Base-by-base conservation (phyloP, 2,113 vertebrate genomes). In the Parotia lawesii region DNA sequence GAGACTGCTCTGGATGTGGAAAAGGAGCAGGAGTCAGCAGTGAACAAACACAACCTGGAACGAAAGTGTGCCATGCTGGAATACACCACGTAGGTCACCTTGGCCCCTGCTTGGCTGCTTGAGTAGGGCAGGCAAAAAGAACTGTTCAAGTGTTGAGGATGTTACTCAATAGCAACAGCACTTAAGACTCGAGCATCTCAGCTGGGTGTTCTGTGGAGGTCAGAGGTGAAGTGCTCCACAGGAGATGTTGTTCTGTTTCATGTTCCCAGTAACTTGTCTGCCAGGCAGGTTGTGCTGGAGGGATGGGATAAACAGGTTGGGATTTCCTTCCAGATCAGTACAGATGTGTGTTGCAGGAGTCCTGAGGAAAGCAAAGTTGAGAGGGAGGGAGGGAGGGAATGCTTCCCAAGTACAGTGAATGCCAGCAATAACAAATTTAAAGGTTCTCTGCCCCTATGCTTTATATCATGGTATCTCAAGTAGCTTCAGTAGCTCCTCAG, bases 41-140 rank as follows among this genome's bases (percentile, higher is more conserved):
- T 90, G 12, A 91, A 98, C 87, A 98, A 96, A 51, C 97, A 98
- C 95, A 98, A 97, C 11, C 95, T 98, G 85, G 98, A 98, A 51
- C 87, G 98, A 1, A 98, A 98, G 65, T 97, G 97, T 29, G 98
- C 97, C 2, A 97, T 98, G 97, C 54, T 98, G 97, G 97, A 98
- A 38, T 98, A 98, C 6, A 97, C 96, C 64, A 97, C 96, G 98
- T 98, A 94, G 4, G 98, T 98, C 47, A 45, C 48, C 11, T 19
- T 5, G 16, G 33, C 13, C 13, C 24, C 24, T 11, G 11, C 29
- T 2, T 5, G 11, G 23, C 51, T 37, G 21, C 25, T 40, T 7
- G 25, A 12, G 27, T 31, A 77, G 35, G 70, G 22, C 2, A 24
- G 51, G 65, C 53, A 38, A 31, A 58, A 54, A 61, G 31, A 69